Evolutionary conservation across 2,888 invertebrate species (phyloP).

Genomic region (Microplitis manilae): DNA sequence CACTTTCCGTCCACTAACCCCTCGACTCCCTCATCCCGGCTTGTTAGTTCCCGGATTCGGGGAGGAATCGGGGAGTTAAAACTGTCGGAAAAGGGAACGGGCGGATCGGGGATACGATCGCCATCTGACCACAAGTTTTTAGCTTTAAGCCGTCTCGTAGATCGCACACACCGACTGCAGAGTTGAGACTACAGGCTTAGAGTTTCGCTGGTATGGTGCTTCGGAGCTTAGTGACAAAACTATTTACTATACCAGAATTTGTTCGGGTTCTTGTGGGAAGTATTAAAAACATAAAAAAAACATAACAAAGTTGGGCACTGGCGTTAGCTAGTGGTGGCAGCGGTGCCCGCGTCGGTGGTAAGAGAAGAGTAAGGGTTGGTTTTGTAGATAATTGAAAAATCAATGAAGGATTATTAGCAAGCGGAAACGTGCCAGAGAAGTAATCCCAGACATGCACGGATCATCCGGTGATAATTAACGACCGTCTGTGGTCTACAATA

Average conservation of each 20-base stretch:
- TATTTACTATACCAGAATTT: constrained; percentile 5
- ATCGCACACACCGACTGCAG: constrained; percentile 1
- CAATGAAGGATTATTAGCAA: constrained; percentile 20
- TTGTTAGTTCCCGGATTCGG: background rate
- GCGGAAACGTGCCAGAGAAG: constrained; percentile 19
- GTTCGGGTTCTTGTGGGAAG: background rate
- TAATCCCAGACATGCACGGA: constrained; percentile 28
- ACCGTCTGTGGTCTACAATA: constrained; percentile 33
- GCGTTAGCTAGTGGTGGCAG: background rate
- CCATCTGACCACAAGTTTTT: constrained; percentile 42
- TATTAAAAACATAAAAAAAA: background rate
- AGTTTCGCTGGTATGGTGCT: constrained; percentile 13
- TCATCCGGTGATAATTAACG: constrained; percentile 29
- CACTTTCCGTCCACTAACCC: background rate
- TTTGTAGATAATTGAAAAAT: constrained; percentile 16
- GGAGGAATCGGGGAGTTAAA: constrained; percentile 3
- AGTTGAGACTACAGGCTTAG: background rate
- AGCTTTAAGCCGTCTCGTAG: constrained; percentile 30
- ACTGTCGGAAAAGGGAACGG: background rate
- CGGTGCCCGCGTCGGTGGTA: background rate
- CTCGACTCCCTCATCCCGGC: background rate
- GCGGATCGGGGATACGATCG: constrained; percentile 27
- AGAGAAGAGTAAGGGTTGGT: background rate
- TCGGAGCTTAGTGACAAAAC: constrained; percentile 19
- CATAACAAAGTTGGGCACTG: background rate